Evolutionary conservation across 2,113 vertebrate genomes (phyloP), one percentile per base, ranked within the genome.

Genomic region (Rana temporaria): DNA sequence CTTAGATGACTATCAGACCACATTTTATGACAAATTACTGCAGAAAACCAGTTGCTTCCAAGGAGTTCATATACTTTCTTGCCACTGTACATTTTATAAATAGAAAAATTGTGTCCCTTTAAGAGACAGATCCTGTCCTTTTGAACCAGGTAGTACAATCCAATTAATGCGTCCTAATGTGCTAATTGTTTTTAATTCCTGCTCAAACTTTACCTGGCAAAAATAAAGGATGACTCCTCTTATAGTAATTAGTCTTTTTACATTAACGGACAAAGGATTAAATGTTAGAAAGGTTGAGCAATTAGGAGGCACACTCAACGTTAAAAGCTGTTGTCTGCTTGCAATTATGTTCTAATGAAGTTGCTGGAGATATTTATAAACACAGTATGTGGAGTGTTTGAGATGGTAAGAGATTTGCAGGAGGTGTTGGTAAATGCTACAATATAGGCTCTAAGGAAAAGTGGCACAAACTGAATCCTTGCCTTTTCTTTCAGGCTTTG

Each of bases 201-300:
- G 19, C 34, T 22, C 26, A 34, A 74, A 79, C 38, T 34, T 30
- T 56, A 3, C 59, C 30, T 24, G 19, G 18, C 24, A 57, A 79
- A 65, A 42, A 65, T 20, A 78, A 66, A 53, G 14, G 20, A 65
- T 26, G 20, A 8, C 55, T 55, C 42, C 55, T 79, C 34, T 60
- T 70, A 24, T 4, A 60, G 32, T 70, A 79, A 79, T 79, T 79
- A 79, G 66, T 32, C 52, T 60, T 60, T 56, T 69, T 79, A 79
- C 78, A 69, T 48, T 79, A 79, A 26, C 19, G n/a, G 78, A 79
- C 19, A 57, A 59, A 79, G 78, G 66, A 65, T 79, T 79, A 79
- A 79, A 79, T 59, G 64, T 68, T 66, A 4, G 15, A 59, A 68
- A 55, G 78, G 65, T 38, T 56, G 78, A 57, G 55, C 66, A 79